Evolutionary conservation across 2,888 invertebrate genomes (phyloP).

Genomic region (Chrysolina americana): DNA sequence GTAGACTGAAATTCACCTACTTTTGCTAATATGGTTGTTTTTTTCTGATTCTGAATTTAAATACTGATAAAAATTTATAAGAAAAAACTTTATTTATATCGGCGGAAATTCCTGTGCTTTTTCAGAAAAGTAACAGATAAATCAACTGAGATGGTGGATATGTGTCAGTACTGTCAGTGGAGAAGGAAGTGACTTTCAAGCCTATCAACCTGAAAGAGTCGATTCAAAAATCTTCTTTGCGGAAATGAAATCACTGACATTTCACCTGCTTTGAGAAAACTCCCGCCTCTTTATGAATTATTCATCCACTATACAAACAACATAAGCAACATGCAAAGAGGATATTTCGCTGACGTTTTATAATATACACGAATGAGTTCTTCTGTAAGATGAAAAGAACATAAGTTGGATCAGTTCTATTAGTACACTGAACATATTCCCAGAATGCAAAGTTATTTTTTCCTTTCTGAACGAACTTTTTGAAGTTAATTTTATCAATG

Average conservation of each 20-base stretch:
- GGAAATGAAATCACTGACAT: constrained; percentile 3
- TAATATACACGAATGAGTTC: too few species aligned
- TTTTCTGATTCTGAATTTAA: too few species aligned
- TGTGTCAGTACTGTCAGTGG: not conserved
- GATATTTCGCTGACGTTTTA: not conserved
- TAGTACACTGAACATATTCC: too few species aligned
- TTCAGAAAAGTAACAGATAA: not conserved
- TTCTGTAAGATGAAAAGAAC: too few species aligned
- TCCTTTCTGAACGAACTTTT: too few species aligned
- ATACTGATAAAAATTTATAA: not conserved
- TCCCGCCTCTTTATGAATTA: not conserved
- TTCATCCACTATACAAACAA: not conserved
- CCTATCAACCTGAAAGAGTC: not conserved
- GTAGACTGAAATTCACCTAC: too few species aligned
- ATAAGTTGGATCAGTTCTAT: too few species aligned
- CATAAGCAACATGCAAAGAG: not conserved
- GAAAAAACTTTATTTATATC: not conserved
- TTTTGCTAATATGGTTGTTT: too few species aligned
- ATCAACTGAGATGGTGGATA: not conserved
- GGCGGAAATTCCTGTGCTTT: too few species aligned
- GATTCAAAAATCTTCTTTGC: not conserved
- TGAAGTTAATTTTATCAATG: too few species aligned
- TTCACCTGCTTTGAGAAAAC: not conserved
- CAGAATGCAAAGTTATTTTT: too few species aligned
- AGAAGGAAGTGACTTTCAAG: not conserved